phyloP scores from a whole-genome alignment of 2,113 vertebrate genomes.

The Taxidea taxus region DNA sequence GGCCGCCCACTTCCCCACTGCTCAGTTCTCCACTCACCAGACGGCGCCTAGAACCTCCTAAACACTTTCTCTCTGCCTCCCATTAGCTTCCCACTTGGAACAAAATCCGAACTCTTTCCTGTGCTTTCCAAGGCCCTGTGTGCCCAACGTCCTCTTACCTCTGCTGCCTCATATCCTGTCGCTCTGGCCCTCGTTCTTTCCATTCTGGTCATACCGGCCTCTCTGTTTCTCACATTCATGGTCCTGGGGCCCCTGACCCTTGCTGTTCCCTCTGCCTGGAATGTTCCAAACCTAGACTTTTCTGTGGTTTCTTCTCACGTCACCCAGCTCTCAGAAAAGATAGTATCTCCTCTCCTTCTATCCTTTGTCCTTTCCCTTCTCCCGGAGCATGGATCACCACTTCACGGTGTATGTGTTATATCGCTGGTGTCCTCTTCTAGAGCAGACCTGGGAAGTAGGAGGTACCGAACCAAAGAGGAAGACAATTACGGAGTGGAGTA shows the following conservation, averaged over 20 bases:
- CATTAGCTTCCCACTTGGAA: not conserved
- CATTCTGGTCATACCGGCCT: not conserved
- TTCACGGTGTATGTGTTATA: fast-evolving
- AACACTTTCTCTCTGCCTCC: not conserved
- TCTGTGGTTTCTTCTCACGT: not conserved
- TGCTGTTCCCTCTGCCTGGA: not conserved
- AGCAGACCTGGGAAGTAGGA: not conserved
- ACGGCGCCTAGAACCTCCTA: not conserved
- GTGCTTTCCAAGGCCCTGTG: not conserved
- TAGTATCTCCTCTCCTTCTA: not conserved
- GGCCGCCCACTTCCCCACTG: not conserved
- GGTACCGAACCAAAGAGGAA: not conserved
- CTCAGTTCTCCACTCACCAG: not conserved
- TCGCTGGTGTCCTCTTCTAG: fast-evolving
- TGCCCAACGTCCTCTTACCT: fast-evolving
- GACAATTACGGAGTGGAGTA: not conserved
- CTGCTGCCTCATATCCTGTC: not conserved
- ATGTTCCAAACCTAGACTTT: not conserved
- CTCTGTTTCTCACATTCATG: not conserved
- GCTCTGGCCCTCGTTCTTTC: not conserved
- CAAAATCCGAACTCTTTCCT: not conserved
- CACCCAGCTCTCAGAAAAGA: not conserved
- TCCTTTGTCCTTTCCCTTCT: not conserved
- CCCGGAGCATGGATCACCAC: not conserved
- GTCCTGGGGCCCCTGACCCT: not conserved